Evolutionary conservation across 2,888 invertebrate species (phyloP).

Genomic region (Ferrisia virgata): DNA sequence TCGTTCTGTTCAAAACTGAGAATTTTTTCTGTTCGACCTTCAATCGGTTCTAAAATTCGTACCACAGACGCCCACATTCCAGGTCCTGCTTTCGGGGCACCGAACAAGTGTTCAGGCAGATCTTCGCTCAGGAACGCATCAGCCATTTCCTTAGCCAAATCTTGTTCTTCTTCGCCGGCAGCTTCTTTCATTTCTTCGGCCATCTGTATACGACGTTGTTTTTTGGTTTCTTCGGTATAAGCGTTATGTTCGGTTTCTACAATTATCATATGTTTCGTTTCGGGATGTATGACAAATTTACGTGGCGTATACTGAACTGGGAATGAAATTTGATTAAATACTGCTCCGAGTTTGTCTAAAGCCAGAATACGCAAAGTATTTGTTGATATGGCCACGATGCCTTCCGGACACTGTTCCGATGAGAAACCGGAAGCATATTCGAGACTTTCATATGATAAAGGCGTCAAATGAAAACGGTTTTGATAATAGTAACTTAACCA

Average conservation of each 20-base stretch:
- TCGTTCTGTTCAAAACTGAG: conserved; percentile 91
- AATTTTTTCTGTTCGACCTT: conserved; percentile 72
- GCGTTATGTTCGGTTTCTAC: conserved; percentile 98
- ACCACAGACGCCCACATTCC: conserved; percentile 96
- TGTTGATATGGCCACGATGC: conserved; percentile 97
- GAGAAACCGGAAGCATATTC: conserved; percentile 96
- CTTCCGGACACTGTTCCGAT: conserved; percentile 96
- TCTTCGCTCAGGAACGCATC: conserved; percentile 94
- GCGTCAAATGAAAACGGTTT: conserved; percentile 91
- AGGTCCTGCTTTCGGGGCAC: conserved; percentile 91
- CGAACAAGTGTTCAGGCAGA: conserved; percentile 88
- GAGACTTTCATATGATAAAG: conserved; percentile 90
- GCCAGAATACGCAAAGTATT: conserved; percentile 96
- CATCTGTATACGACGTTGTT: conserved; percentile 89
- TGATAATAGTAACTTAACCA: conserved; percentile 99
- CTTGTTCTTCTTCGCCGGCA: conserved; percentile 92
- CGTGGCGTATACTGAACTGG: conserved; percentile 94
- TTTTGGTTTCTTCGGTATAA: conserved; percentile 95
- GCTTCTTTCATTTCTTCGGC: conserved; percentile 98
- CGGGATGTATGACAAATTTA: conserved; percentile 88
- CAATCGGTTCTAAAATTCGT: conserved; percentile 80
- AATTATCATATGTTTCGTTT: conserved; percentile 83
- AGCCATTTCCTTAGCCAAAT: conserved; percentile 95
- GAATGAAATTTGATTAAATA: conserved; percentile 93
- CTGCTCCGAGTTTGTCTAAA: conserved; percentile 94